phyloP scores from a whole-genome alignment of 2,888 invertebrate species.

The Drosophila paranaensis region DNA sequence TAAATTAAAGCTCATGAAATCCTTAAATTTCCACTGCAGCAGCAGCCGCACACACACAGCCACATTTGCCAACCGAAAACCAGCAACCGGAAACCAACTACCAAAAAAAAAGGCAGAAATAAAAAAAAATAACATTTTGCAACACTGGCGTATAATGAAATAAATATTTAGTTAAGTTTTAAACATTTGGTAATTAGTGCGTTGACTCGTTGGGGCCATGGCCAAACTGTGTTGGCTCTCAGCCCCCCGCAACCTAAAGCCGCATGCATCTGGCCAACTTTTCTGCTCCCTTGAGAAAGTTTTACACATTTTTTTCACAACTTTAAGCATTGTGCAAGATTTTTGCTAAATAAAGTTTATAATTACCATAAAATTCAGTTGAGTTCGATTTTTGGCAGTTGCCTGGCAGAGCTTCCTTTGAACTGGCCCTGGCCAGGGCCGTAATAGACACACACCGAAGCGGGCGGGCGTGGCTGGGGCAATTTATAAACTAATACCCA shows the following conservation, averaged over 20 bases:
- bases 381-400: constrained; percentile 47
- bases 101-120: constrained; percentile 13
- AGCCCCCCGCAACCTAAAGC: constrained; percentile 43
- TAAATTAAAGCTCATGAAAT: constrained; percentile 38
- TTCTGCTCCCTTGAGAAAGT: not conserved
- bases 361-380: constrained; percentile 74
- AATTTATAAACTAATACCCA: constrained; percentile 62
- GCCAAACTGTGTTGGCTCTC: constrained; percentile 1
- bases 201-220: constrained; percentile 43
- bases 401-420: constrained; percentile 33
- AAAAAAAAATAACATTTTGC: constrained; percentile 7
- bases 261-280: constrained; percentile 31
- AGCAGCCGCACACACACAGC: constrained; percentile 5
- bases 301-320: not conserved
- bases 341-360: constrained; percentile 64
- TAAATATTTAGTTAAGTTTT: constrained; percentile 70
- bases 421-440: constrained; percentile 24
- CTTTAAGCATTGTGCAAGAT: constrained; percentile 35
- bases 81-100: constrained; percentile 22
- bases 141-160: constrained; percentile 58
- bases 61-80: constrained; percentile 15
- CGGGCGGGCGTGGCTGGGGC: constrained; percentile 33
- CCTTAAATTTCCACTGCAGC: constrained; percentile 29
- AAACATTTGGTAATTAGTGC: constrained; percentile 74
- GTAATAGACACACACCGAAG: constrained; percentile 34